Evolutionary conservation across 1,140 invertebrate species (phyloP).

Genomic region (Drosophila tani): DNA sequence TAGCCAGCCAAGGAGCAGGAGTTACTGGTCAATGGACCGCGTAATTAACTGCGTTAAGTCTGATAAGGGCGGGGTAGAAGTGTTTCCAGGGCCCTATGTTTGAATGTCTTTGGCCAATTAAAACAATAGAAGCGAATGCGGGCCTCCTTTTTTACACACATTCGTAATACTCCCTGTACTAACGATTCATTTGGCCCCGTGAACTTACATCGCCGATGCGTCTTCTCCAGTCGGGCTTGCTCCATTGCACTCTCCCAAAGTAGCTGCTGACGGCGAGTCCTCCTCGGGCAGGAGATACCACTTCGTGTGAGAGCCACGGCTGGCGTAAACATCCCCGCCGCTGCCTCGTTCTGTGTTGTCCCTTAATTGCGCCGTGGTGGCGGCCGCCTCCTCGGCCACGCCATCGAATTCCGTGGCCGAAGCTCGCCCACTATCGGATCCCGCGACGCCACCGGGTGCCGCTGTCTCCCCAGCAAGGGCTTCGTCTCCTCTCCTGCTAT

Average conservation of each 20-base stretch:
- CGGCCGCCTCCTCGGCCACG: conserved; percentile 28
- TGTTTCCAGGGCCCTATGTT: neutral
- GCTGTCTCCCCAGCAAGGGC: neutral
- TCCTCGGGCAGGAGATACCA: conserved; percentile 63
- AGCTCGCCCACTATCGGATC: conserved; percentile 65
- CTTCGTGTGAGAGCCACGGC: conserved; percentile 62
- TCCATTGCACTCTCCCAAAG: conserved; percentile 20
- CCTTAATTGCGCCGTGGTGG: conserved; percentile 22
- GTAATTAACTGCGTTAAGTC: conserved; percentile 17
- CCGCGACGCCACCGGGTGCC: neutral
- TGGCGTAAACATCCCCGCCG: conserved; percentile 26
- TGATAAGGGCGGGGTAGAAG: neutral
- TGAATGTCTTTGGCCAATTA: too few relatives aligned
- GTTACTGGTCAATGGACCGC: conserved; percentile 25
- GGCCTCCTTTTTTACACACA: neutral
- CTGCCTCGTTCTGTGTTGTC: neutral
- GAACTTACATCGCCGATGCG: conserved; percentile 28
- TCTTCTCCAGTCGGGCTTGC: conserved; percentile 1
- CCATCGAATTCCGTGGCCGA: conserved; percentile 71
- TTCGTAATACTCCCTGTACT: neutral
- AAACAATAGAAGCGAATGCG: neutral
- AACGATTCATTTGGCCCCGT: neutral
- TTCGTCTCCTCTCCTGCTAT: conserved; percentile 21
- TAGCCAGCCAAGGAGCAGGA: conserved; percentile 1
- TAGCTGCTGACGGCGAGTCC: conserved; percentile 8